These are phyloP conservation scores for Autographa gamma DNA, from an alignment of 2,888 invertebrate genomes.

Conservation along the genomic window DNA sequence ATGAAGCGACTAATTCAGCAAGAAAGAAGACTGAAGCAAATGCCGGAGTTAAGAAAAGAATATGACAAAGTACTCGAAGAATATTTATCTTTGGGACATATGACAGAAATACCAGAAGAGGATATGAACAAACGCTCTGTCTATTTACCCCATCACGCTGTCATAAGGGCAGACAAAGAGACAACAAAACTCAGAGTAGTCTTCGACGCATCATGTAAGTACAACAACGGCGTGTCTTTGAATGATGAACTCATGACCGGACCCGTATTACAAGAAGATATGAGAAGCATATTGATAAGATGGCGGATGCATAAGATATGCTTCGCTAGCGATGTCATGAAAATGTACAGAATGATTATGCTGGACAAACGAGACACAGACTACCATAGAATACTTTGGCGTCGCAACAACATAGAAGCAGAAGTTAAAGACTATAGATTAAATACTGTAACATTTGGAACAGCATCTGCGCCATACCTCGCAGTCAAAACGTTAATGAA, in stretches of 20 bases:
- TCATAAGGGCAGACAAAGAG: background rate
- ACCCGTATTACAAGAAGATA: slow-evolving; percentile 43
- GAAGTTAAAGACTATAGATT: slow-evolving; percentile 24
- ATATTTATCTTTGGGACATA: slow-evolving; percentile 10
- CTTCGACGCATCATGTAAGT: slow-evolving; percentile 7
- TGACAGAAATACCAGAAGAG: slow-evolving; percentile 8
- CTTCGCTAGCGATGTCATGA: slow-evolving; percentile 51
- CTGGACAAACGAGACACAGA: slow-evolving; percentile 44
- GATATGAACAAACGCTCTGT: slow-evolving; percentile 9
- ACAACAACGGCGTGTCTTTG: slow-evolving; percentile 28
- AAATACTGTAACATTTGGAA: slow-evolving; percentile 12
- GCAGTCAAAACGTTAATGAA: background rate
- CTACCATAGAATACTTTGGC: slow-evolving; percentile 17
- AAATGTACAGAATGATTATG: slow-evolving; percentile 62
- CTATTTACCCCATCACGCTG: slow-evolving; percentile 15
- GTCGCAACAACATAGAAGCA: background rate
- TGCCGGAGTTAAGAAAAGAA: slow-evolving; percentile 3
- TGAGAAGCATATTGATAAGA: slow-evolving; percentile 50
- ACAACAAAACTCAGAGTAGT: slow-evolving; percentile 11
- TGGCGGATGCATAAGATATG: slow-evolving; percentile 50
- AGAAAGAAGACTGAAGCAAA: slow-evolving; percentile 11
- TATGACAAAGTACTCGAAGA: slow-evolving; percentile 11
- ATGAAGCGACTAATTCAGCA: background rate
- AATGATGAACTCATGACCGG: slow-evolving; percentile 53
- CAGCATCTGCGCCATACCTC: slow-evolving; percentile 10